These are phyloP conservation scores for Holocentrus rufus DNA, from an alignment of 2,797 vertebrate genomes.

Conservation along the genomic window DNA sequence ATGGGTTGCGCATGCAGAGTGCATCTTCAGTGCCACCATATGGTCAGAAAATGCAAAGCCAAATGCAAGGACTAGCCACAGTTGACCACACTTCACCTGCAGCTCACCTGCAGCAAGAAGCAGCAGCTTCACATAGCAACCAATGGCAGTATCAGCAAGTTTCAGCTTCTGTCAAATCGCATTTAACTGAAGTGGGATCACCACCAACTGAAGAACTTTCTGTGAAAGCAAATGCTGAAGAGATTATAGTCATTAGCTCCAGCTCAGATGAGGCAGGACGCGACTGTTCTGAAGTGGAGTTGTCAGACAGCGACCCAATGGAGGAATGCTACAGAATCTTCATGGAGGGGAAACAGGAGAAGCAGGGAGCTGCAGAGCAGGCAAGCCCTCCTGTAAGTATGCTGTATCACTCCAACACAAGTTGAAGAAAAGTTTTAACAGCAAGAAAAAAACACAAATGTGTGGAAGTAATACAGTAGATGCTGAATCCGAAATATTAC, in stretches of 20 bases:
- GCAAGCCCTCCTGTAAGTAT: constrained; percentile 67
- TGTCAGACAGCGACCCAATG: constrained; percentile 82
- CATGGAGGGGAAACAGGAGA: constrained; percentile 79
- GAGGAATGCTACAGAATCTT: constrained; percentile 87
- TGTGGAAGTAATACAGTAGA: constrained; percentile 75
- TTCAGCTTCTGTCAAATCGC: constrained; percentile 19
- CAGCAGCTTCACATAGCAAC: constrained; percentile 6
- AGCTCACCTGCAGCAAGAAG: constrained; percentile 1
- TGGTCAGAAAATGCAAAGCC: constrained; percentile 27
- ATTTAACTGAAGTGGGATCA: constrained; percentile 6
- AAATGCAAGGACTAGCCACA: not conserved
- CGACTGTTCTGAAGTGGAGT: constrained; percentile 69
- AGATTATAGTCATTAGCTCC: constrained; percentile 55
- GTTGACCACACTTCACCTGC: not conserved
- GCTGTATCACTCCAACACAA: not conserved
- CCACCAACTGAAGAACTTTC: constrained; percentile 18
- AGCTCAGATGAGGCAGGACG: constrained; percentile 73
- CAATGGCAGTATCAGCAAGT: constrained; percentile 15
- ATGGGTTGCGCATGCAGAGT: constrained; percentile 13
- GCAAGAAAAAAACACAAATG: no score
- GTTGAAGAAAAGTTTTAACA: not conserved
- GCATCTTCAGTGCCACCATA: constrained; percentile 12
- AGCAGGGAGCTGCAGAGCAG: constrained; percentile 31
- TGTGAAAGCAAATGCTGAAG: not conserved
- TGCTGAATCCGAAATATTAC: no score